Base-by-base conservation (phyloP, 2,113 vertebrate species). In the Perccottus glenii region DNA sequence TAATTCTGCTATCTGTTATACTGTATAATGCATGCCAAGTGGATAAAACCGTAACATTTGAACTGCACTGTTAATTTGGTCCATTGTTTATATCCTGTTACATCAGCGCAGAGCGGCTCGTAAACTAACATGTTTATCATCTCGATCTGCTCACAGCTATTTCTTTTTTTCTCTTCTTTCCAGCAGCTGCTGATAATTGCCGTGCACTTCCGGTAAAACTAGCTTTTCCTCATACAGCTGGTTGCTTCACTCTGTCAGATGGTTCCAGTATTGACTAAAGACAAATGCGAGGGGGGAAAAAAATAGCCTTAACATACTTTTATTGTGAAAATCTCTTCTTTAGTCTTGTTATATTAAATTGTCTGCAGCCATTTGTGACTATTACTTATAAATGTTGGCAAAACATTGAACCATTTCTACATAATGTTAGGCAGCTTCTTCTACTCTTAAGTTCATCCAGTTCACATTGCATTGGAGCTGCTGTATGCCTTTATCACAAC, bases 171-270 rank as follows among this genome's bases (percentile, higher is more conserved):
- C 55, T 36, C 53, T 14, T 11, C 62, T 46, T 56, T 68, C 69
- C 70, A 79, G 74, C 75, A 82, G 64, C 70, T 75, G 65, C 51
- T 72, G 77, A 86, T 83, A 80, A 85, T 75, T 79, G 68, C 51
- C 55, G 75, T 40, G 50, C 27, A 51, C 15, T 56, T 73, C 32
- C 63, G 77, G 45, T 43, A 67, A 85, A 80, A 81, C 67, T 60
- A 75, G 63, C 59, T 63, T 79, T 74, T 85, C 81, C 81, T 66
- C 78, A 66, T 82, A 36, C 73, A 78, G 78, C 66, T 52, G 64
- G 36, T 72, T 70, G 82, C 77, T 70, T 67, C 77, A 62, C 67
- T 63, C 35, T 46, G 36, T 69, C 75, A 85, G 69, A 84, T 83
- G 80, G 67, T 65, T 51, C 55, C 32, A 19, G 50, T 40, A 72